Evolutionary conservation across 2,797 vertebrate genomes (phyloP).

Genomic region (Gephyroberyx darwinii): DNA sequence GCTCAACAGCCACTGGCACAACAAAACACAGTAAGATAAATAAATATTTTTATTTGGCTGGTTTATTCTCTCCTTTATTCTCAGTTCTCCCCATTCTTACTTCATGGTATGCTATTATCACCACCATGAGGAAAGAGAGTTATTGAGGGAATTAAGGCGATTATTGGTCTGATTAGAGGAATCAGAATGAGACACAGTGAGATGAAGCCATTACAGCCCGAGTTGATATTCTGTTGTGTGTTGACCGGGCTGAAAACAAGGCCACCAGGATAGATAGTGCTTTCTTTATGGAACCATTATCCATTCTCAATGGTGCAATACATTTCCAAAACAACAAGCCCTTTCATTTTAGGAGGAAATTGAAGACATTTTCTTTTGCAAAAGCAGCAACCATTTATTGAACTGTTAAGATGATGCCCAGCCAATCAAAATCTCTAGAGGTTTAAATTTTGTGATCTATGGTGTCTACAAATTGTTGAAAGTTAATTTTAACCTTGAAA

Average conservation of each 20-base stretch:
- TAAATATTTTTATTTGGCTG: slow-evolving; percentile 46
- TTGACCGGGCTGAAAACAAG: slow-evolving; percentile 67
- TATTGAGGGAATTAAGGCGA: slow-evolving; percentile 62
- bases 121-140: slow-evolving; percentile 39
- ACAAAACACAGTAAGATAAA: slow-evolving; percentile 46
- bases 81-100: slow-evolving; percentile 36
- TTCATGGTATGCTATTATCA: slow-evolving; percentile 59
- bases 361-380: slow-evolving; percentile 36
- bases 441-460: slow-evolving; percentile 9
- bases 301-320: slow-evolving; percentile 58
- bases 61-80: slow-evolving; percentile 14
- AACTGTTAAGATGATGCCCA: neutral
- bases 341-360: slow-evolving; percentile 44
- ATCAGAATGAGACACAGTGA: slow-evolving; percentile 55
- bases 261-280: slow-evolving; percentile 47
- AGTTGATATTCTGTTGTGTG: slow-evolving; percentile 54
- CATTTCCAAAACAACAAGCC: slow-evolving; percentile 55
- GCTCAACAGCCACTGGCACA: slow-evolving; percentile 24
- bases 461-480: neutral
- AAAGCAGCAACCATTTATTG: slow-evolving; percentile 22
- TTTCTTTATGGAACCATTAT: slow-evolving; percentile 65
- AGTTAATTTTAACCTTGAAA: neutral
- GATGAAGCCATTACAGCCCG: slow-evolving; percentile 64
- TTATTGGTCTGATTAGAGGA: slow-evolving; percentile 69
- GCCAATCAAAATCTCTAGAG: slow-evolving; percentile 1